Conservation (phyloP, 2,113 vertebrate genomes). For the Proterorhinus semilunaris region DNA sequence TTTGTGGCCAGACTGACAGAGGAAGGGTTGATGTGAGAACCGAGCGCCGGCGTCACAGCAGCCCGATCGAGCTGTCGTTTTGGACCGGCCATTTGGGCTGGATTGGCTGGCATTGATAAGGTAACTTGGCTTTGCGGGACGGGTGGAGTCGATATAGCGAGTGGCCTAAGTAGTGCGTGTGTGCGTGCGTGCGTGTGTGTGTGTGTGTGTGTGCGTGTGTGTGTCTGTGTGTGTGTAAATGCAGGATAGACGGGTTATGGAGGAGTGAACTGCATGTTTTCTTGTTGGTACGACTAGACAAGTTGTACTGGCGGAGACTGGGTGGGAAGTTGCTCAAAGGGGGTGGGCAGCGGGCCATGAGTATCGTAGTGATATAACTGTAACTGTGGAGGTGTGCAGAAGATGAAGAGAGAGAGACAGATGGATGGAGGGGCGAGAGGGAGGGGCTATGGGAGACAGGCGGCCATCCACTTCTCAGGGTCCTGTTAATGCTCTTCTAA, state of each 20-base stretch:
- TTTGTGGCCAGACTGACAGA: slow-evolving; percentile 79
- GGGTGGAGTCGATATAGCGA: slow-evolving; percentile 4
- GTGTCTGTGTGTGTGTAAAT: neutral
- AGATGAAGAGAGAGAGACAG: slow-evolving; percentile 19
- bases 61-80: slow-evolving; percentile 10
- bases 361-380: slow-evolving; percentile 27
- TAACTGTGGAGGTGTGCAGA: slow-evolving; percentile 31
- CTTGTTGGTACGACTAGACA: slow-evolving; percentile 11
- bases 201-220: neutral
- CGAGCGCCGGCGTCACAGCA: slow-evolving; percentile 31
- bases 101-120: slow-evolving; percentile 61
- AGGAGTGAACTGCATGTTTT: neutral
- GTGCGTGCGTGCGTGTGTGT: neutral
- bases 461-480: slow-evolving; percentile 4
- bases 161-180: slow-evolving; percentile 15
- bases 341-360: slow-evolving; percentile 18
- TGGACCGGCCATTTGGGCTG: slow-evolving; percentile 23
- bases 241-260: neutral
- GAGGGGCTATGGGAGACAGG: slow-evolving; percentile 41
- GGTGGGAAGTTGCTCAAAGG: slow-evolving; percentile 24
- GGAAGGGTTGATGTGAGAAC: slow-evolving; percentile 71
- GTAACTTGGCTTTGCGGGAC: slow-evolving; percentile 41
- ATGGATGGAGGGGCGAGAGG: slow-evolving; percentile 39
- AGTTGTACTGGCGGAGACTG: slow-evolving; percentile 35
- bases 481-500: slow-evolving; percentile 12